phyloP scores from a whole-genome alignment of 2,888 invertebrate species.

The Onthophagus sagittarius region DNA sequence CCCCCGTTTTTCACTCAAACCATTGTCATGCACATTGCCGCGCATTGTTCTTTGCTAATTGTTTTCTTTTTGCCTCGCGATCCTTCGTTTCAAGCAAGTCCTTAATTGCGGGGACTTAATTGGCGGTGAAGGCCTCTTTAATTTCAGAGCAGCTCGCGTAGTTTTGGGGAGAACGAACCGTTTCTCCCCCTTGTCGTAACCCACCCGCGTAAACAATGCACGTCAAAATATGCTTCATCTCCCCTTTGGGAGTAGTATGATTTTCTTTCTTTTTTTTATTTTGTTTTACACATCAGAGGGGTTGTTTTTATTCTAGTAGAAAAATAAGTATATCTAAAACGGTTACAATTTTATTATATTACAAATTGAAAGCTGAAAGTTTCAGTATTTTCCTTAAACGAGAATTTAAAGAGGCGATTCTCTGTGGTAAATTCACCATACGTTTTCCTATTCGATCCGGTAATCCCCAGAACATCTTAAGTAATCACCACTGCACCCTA shows the following conservation, averaged over 20 bases:
- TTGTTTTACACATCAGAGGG: background rate
- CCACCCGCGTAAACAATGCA: background rate
- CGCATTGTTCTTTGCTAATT: slow-evolving; percentile 26
- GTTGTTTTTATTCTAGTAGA: background rate
- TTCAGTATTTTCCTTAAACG: background rate
- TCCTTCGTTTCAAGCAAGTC: background rate
- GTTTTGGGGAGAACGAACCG: background rate
- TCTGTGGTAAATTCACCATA: background rate
- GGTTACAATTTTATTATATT: too few species aligned
- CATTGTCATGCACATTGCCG: slow-evolving; percentile 24
- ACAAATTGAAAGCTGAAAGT: too few species aligned
- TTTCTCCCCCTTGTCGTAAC: background rate
- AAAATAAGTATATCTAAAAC: background rate
- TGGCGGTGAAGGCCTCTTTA: slow-evolving; percentile 4
- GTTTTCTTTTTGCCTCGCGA: slow-evolving; percentile 20
- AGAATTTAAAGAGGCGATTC: background rate
- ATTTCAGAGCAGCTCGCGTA: slow-evolving; percentile 4
- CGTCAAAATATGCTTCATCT: background rate
- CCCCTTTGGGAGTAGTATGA: background rate
- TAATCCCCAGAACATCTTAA: background rate
- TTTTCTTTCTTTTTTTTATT: background rate
- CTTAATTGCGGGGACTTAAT: slow-evolving; percentile 10
- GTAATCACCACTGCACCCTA: background rate
- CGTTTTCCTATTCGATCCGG: background rate
- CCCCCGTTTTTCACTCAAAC: slow-evolving; percentile 1